Evolutionary conservation across 2,888 invertebrate genomes (phyloP), one percentile per base, ranked within the genome.

Genomic region (Caenorhabditis sp.): DNA sequence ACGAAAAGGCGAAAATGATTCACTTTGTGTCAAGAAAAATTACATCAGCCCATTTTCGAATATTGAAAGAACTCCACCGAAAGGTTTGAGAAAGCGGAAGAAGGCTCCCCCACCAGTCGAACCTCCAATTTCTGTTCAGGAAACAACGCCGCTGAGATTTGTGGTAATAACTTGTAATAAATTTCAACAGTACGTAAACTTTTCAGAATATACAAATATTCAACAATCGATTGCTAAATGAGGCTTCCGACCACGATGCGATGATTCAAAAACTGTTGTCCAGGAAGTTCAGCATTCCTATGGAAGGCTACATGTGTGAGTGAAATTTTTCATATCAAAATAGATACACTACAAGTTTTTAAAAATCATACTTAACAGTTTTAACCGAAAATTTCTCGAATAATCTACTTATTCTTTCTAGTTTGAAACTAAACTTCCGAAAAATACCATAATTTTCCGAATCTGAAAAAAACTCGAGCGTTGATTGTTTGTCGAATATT

Each of bases 231-330:
- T 68, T 80, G 59, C 49, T 62, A n/a, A 64, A 50, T 21, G 73
- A 71, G 43, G 67, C 72, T 1, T 64, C 57, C 5, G 72, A 69
- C 38, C 87, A 87, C 59, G 83, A 84, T 36, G 84, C 80, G 7
- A 78, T 87, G 62, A 82, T 87, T 50, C 58, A 75, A 27, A 81
- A 80, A 38, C 67, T 87, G n/a, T 70, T 87, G 27, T 74, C 81
- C 20, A 72, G 77, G 43, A 80, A 83, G 10, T 87, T 87, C 58
- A 74, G 77, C 20, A 79, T 85, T 25, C 87, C 87, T 0, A 81
- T 86, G 60, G 78, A 80, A n/a, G 87, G 87, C 43, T 87, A 87
- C 63, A 76, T 77, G 54, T 78, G 87, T 87, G 43, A 73, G 78
- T n/a, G n/a, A n/a, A n/a, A n/a, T n/a, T 67, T 26, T 7, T 52